A percentile compares a stretch with the other conserved stretches of the same genome.
Evolutionary conservation across 64 coral and sea anemone genomes (phyloP).

Genomic region (Exaiptasia diaphana): DNA sequence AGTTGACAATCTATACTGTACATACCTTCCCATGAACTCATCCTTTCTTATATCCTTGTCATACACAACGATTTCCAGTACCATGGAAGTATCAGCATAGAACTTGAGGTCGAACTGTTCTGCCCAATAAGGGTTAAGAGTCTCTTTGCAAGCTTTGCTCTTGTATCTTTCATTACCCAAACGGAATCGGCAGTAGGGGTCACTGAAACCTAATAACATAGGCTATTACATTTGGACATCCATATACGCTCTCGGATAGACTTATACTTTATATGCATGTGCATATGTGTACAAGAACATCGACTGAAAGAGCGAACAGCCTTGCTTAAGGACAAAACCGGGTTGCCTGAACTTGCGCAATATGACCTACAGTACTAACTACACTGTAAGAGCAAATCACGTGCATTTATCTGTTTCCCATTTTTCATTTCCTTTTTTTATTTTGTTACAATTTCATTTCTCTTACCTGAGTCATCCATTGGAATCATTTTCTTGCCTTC

Average conservation of each 20-base stretch:
- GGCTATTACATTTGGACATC: too few species aligned
- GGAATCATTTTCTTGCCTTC: constrained; percentile 96
- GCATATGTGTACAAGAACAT: too few species aligned
- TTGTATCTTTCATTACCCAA: constrained; percentile 97
- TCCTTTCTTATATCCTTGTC: constrained; percentile 96
- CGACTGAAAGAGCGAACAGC: too few species aligned
- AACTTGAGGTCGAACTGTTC: constrained; percentile 98
- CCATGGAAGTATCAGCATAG: constrained; percentile 86
- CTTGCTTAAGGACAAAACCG: too few species aligned
- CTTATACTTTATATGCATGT: too few species aligned
- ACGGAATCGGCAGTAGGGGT: constrained; percentile 96
- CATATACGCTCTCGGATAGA: too few species aligned
- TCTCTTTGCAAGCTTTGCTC: constrained; percentile 95
- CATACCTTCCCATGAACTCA: constrained; percentile 98
- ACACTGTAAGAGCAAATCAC: too few species aligned
- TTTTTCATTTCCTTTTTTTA: too few species aligned
- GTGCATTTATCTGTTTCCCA: too few species aligned
- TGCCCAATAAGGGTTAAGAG: constrained; percentile 87
- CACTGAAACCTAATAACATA: constrained; percentile 97
- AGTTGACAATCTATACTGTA: background rate
- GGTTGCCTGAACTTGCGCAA: too few species aligned
- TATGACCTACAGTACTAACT: too few species aligned
- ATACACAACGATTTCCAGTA: constrained; percentile 82
- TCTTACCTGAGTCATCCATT: constrained; percentile 96
- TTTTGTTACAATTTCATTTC: too few species aligned